Percentiles rank a stretch among this genome's conserved stretches.
Conservation (phyloP, 2,888 invertebrate species). For the Cantharis rustica region DNA sequence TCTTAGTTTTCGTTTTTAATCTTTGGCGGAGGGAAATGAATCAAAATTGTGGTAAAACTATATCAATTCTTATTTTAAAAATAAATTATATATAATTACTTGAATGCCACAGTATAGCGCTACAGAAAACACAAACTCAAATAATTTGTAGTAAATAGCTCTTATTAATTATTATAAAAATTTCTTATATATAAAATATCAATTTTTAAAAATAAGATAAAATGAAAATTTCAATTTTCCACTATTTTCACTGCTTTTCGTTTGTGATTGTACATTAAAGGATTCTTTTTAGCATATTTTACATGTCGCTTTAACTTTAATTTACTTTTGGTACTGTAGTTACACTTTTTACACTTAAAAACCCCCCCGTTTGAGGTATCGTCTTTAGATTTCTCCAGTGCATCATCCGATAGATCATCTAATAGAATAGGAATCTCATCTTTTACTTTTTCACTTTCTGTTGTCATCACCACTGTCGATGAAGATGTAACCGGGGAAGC, state of each 20-base stretch:
- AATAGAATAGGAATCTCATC: no score
- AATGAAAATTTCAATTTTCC: not conserved
- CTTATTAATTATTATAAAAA: not conserved
- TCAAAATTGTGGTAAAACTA: no score
- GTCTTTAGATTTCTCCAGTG: not conserved
- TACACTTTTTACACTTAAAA: not conserved
- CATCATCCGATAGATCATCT: not conserved
- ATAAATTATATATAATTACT: no score
- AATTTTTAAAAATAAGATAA: no score
- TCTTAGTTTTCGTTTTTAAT: no score
- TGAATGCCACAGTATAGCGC: no score
- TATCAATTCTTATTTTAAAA: no score
- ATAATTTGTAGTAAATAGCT: not conserved
- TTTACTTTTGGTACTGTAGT: not conserved
- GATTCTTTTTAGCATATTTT: not conserved
- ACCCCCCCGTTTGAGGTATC: not conserved
- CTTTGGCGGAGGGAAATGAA: no score
- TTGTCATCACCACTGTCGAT: not conserved
- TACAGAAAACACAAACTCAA: no score
- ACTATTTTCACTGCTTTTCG: not conserved
- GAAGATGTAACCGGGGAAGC: not conserved
- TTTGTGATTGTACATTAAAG: not conserved
- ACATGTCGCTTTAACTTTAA: not conserved
- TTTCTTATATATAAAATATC: not conserved
- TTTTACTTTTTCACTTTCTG: no score